Base-by-base conservation (phyloP, 2,113 vertebrate genomes). In the Circaetus cinerascens region DNA sequence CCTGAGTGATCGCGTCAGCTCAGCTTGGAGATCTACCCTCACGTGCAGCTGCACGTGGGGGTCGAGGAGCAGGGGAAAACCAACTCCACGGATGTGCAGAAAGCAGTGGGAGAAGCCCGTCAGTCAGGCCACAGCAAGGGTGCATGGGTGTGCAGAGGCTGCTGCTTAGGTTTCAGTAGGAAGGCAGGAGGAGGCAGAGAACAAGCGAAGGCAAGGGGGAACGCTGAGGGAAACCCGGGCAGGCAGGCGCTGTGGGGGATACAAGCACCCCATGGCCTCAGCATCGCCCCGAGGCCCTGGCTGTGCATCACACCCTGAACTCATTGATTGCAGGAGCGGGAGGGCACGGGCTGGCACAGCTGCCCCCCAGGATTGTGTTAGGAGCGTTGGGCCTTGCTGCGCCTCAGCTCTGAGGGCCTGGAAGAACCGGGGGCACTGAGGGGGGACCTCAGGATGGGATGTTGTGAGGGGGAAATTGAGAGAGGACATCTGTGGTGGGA, bases 321-420 rank as follows among this genome's bases (percentile, higher is more conserved):
- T 22, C 13, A 2, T 22, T 1, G 5, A 11, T 14, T 2, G 13
- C 13, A 10, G 55, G 36, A 29, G 56, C 25, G 4, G 12, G 40
- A 73, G 32, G 62, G 36, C 10, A 19, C 1, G 0, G 55, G 29
- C 34, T 30, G 60, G 30, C 29, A 41, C 5, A n/a, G 45, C 34
- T 13, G 9, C 38, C 8, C 15, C 9, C 4, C 50, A 51, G 1
- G 29, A 2, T 23, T 2, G 11, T 1, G n/a, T 10, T 16, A 22
- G 51, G 25, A 16, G 14, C 1, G 0, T 14, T 11, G 29, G 53
- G 55, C 32, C n/a, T 40, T 55, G 69, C 62, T 29, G 46, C 1
- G 2, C 12, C n/a, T 55, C 7, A 8, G 46, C n/a, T 30, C 67
- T 72, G 67, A 59, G 72, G 59, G 9, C 34, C 18, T 21, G 40